Evolutionary conservation across 2,113 vertebrate species (phyloP).

Genomic region (Anoura caudifer): DNA sequence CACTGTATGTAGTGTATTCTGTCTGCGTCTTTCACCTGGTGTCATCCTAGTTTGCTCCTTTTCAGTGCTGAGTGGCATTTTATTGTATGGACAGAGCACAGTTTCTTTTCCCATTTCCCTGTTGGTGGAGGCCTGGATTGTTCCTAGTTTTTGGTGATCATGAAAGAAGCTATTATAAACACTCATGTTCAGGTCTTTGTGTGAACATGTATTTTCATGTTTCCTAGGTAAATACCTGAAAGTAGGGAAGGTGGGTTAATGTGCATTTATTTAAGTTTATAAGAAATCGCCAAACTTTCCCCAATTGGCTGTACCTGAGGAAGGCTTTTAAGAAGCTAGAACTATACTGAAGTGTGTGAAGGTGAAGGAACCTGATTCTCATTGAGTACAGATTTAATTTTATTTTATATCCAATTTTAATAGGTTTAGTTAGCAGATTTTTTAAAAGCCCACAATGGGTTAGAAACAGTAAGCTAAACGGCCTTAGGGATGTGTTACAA

Average conservation of each 20-base stretch:
- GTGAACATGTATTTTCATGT: not conserved
- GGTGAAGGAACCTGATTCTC: not conserved
- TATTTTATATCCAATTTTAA: slow-evolving; percentile 31
- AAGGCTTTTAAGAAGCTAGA: not conserved
- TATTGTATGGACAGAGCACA: not conserved
- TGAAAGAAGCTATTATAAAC: not conserved
- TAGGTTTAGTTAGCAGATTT: not conserved
- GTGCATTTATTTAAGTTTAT: not conserved
- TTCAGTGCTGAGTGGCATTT: not conserved
- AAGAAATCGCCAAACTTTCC: not conserved
- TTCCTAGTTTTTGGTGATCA: not conserved
- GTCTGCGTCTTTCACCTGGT: not conserved
- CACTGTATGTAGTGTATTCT: not conserved
- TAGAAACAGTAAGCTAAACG: slow-evolving; percentile 15
- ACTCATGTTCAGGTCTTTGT: not conserved
- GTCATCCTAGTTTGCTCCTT: not conserved
- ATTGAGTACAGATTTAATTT: slow-evolving; percentile 16
- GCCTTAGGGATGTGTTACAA: not conserved
- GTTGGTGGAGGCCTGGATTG: not conserved
- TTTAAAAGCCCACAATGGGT: not conserved
- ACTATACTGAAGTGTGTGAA: not conserved
- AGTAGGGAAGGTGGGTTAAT: not conserved
- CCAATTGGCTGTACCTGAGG: not conserved
- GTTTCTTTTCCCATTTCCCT: not conserved
- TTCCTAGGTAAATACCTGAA: not conserved